phyloP scores from a whole-genome alignment of 2,888 invertebrate species.

The Horisme vitalbata region DNA sequence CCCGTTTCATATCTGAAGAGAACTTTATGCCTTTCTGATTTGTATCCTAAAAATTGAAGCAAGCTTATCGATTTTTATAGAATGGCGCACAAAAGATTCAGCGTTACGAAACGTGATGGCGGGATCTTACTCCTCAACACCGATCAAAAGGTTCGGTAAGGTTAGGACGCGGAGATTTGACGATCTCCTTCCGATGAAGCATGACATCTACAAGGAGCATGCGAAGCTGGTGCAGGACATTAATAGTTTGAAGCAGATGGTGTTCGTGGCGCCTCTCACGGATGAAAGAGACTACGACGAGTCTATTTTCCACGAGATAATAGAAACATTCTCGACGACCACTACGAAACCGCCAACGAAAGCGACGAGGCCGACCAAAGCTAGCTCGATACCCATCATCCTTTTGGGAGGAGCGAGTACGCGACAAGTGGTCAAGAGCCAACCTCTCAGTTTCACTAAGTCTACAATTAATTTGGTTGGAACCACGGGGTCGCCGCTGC shows the following conservation, averaged over 20 bases:
- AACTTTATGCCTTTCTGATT: too few species aligned
- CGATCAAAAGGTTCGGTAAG: slow-evolving; percentile 32
- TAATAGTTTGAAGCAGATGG: slow-evolving; percentile 64
- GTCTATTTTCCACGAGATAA: slow-evolving; percentile 66
- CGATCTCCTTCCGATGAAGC: slow-evolving; percentile 41
- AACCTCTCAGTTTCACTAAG: slow-evolving; percentile 52
- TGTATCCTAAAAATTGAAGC: not conserved
- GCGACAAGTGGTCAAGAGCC: slow-evolving; percentile 54
- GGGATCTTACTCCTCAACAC: slow-evolving; percentile 16
- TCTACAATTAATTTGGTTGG: slow-evolving; percentile 64
- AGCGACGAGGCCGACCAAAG: slow-evolving; percentile 40
- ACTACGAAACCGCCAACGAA: slow-evolving; percentile 18
- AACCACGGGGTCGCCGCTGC: slow-evolving; percentile 60
- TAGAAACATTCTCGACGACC: slow-evolving; percentile 61
- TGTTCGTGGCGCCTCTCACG: slow-evolving; percentile 58
- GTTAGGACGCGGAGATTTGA: slow-evolving; percentile 27
- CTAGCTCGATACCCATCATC: slow-evolving; percentile 57
- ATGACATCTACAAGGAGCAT: slow-evolving; percentile 68
- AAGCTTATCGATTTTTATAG: slow-evolving; percentile 6
- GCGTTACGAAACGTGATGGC: slow-evolving; percentile 17
- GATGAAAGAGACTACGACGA: slow-evolving; percentile 73
- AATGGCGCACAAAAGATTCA: slow-evolving; percentile 24
- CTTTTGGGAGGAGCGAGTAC: slow-evolving; percentile 65
- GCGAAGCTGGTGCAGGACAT: slow-evolving; percentile 76
- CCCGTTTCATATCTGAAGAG: too few species aligned